Percentiles rank a stretch among this genome's conserved stretches.
Conservation (phyloP, 2,113 vertebrate genomes). For the Carollia perspicillata region DNA sequence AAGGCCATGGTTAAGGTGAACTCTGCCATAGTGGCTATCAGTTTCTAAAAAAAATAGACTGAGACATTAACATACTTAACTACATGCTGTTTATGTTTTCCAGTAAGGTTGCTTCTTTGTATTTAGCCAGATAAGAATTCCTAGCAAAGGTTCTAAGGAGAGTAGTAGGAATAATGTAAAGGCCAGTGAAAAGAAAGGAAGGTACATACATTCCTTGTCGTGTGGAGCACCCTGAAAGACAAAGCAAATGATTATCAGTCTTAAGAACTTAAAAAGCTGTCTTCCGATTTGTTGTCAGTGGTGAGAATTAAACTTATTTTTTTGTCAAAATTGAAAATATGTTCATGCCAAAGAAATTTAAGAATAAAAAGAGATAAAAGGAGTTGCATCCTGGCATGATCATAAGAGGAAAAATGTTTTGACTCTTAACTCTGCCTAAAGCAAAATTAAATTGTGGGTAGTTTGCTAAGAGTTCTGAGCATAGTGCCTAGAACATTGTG, state of each 20-base stretch:
- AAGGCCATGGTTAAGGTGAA: background rate
- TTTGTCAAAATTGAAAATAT: conserved; percentile 65
- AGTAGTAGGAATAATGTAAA: background rate
- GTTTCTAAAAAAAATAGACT: background rate
- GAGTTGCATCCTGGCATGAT: conserved; percentile 14
- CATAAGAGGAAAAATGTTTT: background rate
- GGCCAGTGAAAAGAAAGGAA: background rate
- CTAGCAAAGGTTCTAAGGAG: background rate
- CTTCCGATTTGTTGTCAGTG: conserved; percentile 44
- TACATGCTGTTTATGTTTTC: background rate
- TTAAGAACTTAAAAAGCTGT: conserved; percentile 41
- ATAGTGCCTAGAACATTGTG: background rate
- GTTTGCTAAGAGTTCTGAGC: background rate
- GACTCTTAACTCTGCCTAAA: background rate
- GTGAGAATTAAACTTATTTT: conserved; percentile 68
- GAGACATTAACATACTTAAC: background rate
- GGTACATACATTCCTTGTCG: background rate
- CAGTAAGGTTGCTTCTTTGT: background rate
- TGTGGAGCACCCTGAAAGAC: background rate
- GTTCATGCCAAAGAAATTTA: conserved; percentile 13
- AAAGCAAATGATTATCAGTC: conserved; percentile 24
- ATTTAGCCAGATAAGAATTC: background rate
- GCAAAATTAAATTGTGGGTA: no score
- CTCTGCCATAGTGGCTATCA: background rate
- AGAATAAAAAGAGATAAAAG: background rate